Conservation (phyloP, 1,140 invertebrate species). For the Rhysida immarginata region DNA sequence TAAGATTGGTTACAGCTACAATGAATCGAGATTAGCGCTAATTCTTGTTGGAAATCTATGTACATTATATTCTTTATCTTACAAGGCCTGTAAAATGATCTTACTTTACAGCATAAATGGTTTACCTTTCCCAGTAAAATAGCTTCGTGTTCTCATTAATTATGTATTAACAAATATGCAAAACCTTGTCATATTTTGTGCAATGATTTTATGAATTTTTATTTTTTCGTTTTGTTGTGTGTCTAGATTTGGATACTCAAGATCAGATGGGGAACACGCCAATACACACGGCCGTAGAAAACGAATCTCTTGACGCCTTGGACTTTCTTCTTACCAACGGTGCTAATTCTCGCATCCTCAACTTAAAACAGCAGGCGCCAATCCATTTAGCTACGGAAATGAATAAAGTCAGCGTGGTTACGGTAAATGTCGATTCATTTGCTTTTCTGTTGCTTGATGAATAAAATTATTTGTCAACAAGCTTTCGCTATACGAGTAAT, state of each 20-base stretch:
- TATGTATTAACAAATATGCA: neutral
- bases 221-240: neutral
- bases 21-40: too few species aligned
- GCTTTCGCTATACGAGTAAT: too few species aligned
- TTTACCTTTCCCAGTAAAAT: too few species aligned
- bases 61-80: too few species aligned
- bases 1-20: too few species aligned
- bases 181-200: neutral
- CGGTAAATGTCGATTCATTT: too few species aligned
- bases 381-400: conserved; percentile 61
- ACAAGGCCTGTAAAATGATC: too few species aligned
- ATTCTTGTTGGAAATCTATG: too few species aligned
- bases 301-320: conserved; percentile 48
- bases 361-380: conserved; percentile 56
- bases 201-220: neutral
- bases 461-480: too few species aligned
- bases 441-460: too few species aligned
- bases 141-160: too few species aligned
- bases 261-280: conserved; percentile 65
- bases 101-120: too few species aligned
- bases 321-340: conserved; percentile 53
- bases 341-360: conserved; percentile 49
- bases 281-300: conserved; percentile 60
- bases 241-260: conserved; percentile 51
- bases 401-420: conserved; percentile 48